phyloP scores from a whole-genome alignment of 1,140 invertebrate genomes.

The Lucilia cuprina region DNA sequence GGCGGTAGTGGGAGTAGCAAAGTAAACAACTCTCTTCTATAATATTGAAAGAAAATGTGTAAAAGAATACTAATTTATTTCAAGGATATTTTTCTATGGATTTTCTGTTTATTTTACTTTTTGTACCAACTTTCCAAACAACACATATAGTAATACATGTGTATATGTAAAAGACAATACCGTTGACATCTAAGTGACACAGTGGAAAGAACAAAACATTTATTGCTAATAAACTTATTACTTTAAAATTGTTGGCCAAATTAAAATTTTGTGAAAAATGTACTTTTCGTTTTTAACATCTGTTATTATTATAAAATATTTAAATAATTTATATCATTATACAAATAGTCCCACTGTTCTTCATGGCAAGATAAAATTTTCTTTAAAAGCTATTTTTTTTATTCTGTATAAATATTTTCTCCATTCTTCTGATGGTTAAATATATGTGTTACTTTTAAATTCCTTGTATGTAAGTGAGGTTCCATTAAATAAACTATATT shows the following conservation, averaged over 20 bases:
- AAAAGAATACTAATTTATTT: constrained; percentile 9
- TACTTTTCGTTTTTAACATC: too few species aligned
- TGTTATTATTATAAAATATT: too few species aligned
- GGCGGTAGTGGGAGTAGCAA: background rate
- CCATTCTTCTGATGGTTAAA: background rate
- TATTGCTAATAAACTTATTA: background rate
- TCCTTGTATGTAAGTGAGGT: background rate
- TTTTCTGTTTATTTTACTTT: background rate
- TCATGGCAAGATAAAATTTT: background rate
- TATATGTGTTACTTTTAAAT: background rate
- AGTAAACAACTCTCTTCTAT: too few species aligned
- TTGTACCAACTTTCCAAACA: background rate
- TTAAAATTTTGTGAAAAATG: too few species aligned
- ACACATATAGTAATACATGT: background rate
- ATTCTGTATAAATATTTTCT: background rate
- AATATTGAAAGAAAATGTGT: background rate
- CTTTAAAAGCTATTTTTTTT: background rate
- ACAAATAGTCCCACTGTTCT: background rate
- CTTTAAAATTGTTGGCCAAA: too few species aligned
- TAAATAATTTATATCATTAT: too few species aligned
- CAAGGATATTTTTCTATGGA: background rate
- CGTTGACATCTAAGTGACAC: background rate
- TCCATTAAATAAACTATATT: background rate
- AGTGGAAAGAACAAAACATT: background rate
- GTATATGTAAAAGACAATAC: background rate